These are phyloP conservation scores for Spilosoma lubricipeda DNA, from an alignment of 2,888 invertebrate species.

Conservation along the genomic window DNA sequence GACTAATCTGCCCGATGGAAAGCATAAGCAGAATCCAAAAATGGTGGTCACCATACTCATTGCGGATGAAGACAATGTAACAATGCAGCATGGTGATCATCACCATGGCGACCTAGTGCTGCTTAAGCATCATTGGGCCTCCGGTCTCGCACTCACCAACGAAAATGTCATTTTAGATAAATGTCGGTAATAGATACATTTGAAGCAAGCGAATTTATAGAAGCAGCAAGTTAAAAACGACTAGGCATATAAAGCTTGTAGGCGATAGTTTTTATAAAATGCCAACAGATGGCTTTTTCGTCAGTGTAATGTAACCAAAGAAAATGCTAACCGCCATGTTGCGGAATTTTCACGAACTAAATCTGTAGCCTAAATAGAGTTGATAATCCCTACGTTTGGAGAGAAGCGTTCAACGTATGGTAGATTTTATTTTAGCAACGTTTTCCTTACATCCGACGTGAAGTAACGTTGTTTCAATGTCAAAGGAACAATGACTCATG, in stretches of 20 bases:
- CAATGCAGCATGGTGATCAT: too few relatives aligned
- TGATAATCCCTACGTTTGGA: conserved; percentile 25
- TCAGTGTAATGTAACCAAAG: conserved; percentile 21
- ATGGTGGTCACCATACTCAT: too few relatives aligned
- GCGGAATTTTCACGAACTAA: conserved; percentile 43
- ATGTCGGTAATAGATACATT: background rate
- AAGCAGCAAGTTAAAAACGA: background rate
- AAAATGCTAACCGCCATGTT: conserved; percentile 16
- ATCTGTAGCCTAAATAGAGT: conserved; percentile 37
- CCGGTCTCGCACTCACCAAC: too few relatives aligned
- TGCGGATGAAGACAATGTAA: too few relatives aligned
- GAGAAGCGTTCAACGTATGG: conserved; percentile 24
- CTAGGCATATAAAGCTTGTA: conserved; percentile 1
- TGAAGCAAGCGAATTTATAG: background rate
- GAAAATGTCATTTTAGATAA: background rate
- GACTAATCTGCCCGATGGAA: too few relatives aligned
- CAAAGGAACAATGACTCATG: conserved; percentile 63
- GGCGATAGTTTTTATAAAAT: conserved; percentile 16
- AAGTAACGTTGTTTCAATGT: conserved; percentile 57
- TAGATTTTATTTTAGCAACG: conserved; percentile 27
- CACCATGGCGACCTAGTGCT: too few relatives aligned
- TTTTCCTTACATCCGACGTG: conserved; percentile 40
- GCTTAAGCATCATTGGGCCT: too few relatives aligned
- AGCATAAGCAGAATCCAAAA: too few relatives aligned
- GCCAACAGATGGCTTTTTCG: conserved; percentile 53